A percentile compares a stretch with the other conserved stretches of the same genome.
Conservation (phyloP, 2,797 vertebrate species). For the Sebastes itinus region DNA sequence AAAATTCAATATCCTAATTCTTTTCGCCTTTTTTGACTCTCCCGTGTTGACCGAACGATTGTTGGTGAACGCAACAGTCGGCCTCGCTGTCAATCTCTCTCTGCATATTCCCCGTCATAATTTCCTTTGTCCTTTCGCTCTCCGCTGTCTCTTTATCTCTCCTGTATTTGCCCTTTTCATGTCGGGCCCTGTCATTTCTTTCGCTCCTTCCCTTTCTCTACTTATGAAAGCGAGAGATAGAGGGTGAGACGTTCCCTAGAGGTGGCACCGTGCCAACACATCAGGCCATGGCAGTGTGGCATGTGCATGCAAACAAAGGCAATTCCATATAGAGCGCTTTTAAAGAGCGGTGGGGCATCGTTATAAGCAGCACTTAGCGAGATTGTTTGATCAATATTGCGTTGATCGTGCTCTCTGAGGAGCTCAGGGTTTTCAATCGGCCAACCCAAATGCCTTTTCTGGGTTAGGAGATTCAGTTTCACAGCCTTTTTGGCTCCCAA, state of each 20-base stretch:
- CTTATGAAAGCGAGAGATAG: slow-evolving; percentile 17
- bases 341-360: slow-evolving; percentile 53
- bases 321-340: slow-evolving; percentile 41
- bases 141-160: slow-evolving; percentile 17
- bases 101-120: slow-evolving; percentile 12
- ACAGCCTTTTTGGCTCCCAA: slow-evolving; percentile 10
- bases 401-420: slow-evolving; percentile 59
- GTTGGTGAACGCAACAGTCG: slow-evolving; percentile 29
- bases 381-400: slow-evolving; percentile 73
- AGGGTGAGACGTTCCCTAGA: slow-evolving; percentile 20
- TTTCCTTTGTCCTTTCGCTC: slow-evolving; percentile 40
- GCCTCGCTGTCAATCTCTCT: slow-evolving; percentile 26
- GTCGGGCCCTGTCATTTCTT: slow-evolving; percentile 15
- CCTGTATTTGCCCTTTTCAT: slow-evolving; percentile 52
- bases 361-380: slow-evolving; percentile 68
- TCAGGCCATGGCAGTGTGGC: slow-evolving; percentile 25
- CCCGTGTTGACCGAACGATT: slow-evolving; percentile 52
- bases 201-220: slow-evolving; percentile 16
- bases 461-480: slow-evolving; percentile 39
- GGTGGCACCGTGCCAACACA: slow-evolving; percentile 50
- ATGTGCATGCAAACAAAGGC: slow-evolving; percentile 44
- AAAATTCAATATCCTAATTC: slow-evolving; percentile 79
- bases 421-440: slow-evolving; percentile 45
- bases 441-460: slow-evolving; percentile 19
- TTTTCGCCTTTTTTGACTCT: slow-evolving; percentile 12